Conservation (phyloP, 2,888 invertebrate genomes). For the Drosophila bunnanda region DNA sequence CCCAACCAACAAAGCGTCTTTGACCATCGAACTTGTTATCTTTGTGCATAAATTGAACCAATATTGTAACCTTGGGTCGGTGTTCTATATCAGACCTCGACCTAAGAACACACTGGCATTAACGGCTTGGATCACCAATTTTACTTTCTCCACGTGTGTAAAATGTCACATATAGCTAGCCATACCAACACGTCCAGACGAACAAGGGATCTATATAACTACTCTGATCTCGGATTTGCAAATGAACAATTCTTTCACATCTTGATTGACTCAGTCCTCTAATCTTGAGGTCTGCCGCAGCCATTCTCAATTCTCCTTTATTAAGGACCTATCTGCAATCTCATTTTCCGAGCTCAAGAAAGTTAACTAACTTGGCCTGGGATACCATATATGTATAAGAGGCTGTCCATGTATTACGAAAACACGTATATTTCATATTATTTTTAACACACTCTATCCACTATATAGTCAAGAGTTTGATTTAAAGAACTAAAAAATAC, state of each 20-base stretch:
- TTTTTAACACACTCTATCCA: background rate
- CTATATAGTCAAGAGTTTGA: background rate
- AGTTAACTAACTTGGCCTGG: background rate
- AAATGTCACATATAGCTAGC: conserved; percentile 13
- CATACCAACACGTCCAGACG: conserved; percentile 34
- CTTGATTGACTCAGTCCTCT: conserved; percentile 4
- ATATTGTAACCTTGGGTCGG: conserved; percentile 42
- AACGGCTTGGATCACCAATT: conserved; percentile 52
- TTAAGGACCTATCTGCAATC: background rate
- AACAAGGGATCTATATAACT: conserved; percentile 19
- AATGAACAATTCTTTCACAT: background rate
- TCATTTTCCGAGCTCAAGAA: background rate
- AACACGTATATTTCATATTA: background rate
- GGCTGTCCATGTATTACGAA: background rate
- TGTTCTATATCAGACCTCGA: conserved; percentile 16
- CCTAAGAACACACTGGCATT: conserved; percentile 30
- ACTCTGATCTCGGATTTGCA: conserved; percentile 4
- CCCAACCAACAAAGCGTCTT: conserved; percentile 69
- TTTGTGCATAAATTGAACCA: conserved; percentile 52
- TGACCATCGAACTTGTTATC: conserved; percentile 80
- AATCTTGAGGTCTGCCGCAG: conserved; percentile 14
- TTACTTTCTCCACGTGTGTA: conserved; percentile 45
- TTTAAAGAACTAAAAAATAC: too few relatives aligned
- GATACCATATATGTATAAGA: background rate
- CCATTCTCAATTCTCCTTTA: background rate